Evolutionary conservation across 2,113 vertebrate species (phyloP), one percentile per base, ranked within the genome.

Genomic region (Coptodon rendalli): DNA sequence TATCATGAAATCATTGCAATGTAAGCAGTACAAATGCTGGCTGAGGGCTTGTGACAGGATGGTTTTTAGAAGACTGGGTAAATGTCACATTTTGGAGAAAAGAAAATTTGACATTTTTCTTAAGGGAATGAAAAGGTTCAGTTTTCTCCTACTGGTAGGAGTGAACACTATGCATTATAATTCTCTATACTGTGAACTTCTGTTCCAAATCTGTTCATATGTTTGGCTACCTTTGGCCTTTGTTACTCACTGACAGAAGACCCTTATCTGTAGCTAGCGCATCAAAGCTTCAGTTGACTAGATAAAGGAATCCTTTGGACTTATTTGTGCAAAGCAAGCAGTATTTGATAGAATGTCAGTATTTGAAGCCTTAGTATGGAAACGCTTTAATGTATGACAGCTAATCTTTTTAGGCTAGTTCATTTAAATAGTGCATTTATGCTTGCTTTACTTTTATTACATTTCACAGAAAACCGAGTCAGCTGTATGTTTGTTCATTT

Each of bases 1-100:
- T 84, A 93, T 94, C 83, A 83, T 82, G 85, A 85, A 86, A 84
- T 95, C 88, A 82, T 19, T 29, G 80, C 11, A 48, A 82, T 36
- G 84, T 88, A 84, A 81, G 61, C 56, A 59, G 80, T 40, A 80
- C 54, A 78, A 90, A 83, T 27, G 53, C 43, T 27, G 85, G 90
- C 68, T 84, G 45, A 83, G 81, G 48, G 91, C 48, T 82, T 66
- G 86, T 86, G 82, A 89, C 80, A 68, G 84, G 82, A 78, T 78
- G 76, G 82, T 52, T 91, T 89, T 27, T 52, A 71, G 29, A 83
- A 63, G 81, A 89, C 87, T 80, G 87, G 52, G 31, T 53, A 78
- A 88, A 82, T 71, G 57, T 84, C 81, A 83, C 16, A 80, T 90
- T 81, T 83, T 2, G 38, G 45, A 36, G 19, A 87, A 54, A 79